These are phyloP conservation scores for Phrynosoma platyrhinos DNA, from an alignment of 2,113 vertebrate genomes.

Conservation along the genomic window DNA sequence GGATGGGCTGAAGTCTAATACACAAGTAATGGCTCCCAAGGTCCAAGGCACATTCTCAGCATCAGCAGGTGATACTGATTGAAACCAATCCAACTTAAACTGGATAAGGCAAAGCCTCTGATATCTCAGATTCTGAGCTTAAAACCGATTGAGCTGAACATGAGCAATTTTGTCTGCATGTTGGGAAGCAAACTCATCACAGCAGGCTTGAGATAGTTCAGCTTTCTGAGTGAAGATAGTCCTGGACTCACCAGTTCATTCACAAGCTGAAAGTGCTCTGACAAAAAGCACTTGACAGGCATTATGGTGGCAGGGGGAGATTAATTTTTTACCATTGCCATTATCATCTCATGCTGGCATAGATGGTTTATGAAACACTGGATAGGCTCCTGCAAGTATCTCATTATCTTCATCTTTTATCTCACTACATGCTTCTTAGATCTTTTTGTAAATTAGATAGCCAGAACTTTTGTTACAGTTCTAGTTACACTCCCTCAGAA, in stretches of 20 bases:
- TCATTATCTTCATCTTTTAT: neutral
- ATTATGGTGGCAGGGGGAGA: neutral
- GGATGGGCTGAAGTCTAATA: neutral
- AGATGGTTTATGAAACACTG: neutral
- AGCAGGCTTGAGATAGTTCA: neutral
- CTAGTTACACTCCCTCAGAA: too few relatives aligned
- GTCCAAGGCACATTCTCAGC: neutral
- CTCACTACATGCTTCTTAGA: neutral
- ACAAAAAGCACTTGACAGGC: neutral
- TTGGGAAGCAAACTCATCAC: neutral
- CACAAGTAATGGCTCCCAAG: neutral
- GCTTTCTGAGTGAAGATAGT: neutral
- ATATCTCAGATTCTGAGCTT: neutral
- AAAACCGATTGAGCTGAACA: neutral
- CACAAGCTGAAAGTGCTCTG: neutral
- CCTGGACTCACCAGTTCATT: neutral
- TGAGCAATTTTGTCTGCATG: neutral
- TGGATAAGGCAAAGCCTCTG: neutral
- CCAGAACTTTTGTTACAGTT: neutral
- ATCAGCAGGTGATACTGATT: neutral
- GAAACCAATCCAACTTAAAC: neutral
- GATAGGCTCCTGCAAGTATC: neutral
- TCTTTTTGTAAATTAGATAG: neutral
- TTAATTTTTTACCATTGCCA: neutral
- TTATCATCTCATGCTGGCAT: neutral